Evolutionary conservation across 2,797 vertebrate species (phyloP).

Genomic region (Sebastes cheni): DNA sequence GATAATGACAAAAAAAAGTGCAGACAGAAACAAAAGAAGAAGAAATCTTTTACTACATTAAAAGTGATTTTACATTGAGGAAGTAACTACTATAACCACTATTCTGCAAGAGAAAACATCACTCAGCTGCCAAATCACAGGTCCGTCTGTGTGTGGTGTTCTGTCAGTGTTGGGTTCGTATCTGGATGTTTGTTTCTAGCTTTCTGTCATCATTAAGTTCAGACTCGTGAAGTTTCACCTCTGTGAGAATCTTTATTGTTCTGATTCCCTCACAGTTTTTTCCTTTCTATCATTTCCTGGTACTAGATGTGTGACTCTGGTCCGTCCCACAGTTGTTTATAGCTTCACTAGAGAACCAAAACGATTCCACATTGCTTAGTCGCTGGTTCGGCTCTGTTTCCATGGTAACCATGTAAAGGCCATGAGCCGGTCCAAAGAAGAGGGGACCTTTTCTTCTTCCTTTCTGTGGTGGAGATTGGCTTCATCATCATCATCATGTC

Average conservation of each 20-base stretch:
- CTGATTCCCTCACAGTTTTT: not conserved
- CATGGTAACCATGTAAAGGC: constrained; percentile 17
- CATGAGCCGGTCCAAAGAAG: not conserved
- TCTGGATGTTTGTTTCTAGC: not conserved
- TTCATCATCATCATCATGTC: not conserved
- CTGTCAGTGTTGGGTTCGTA: not conserved
- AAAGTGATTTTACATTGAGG: not conserved
- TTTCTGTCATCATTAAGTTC: not conserved
- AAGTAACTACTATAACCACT: too few species aligned
- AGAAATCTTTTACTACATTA: not conserved
- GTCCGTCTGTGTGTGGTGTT: not conserved
- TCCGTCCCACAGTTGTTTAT: not conserved
- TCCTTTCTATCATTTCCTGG: not conserved
- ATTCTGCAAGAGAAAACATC: not conserved
- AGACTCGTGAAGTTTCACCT: not conserved
- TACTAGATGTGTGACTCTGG: not conserved
- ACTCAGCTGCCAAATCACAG: not conserved
- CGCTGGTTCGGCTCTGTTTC: constrained; percentile 8
- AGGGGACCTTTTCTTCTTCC: too few species aligned
- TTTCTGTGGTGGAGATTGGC: not conserved
- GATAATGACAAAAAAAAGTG: not conserved
- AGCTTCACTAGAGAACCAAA: not conserved
- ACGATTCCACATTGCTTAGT: not conserved
- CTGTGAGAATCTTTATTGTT: not conserved
- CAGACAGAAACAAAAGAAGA: not conserved